These are phyloP conservation scores for Tetramorium parvispinum DNA, from an alignment of 1,140 invertebrate species.

Conservation along the genomic window DNA sequence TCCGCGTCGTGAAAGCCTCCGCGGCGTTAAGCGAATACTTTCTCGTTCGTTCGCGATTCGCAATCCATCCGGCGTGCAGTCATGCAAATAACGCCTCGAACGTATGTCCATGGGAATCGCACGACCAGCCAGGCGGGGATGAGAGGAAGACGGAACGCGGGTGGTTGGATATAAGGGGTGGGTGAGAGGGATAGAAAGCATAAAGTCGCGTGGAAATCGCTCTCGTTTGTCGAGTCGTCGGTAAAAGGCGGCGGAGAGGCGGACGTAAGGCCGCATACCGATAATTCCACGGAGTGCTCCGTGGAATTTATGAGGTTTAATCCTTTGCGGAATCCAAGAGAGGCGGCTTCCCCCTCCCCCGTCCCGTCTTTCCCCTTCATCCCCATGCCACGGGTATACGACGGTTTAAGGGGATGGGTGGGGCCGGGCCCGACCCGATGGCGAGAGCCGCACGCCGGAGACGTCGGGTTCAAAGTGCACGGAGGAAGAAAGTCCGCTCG, in stretches of 20 bases:
- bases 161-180: neutral
- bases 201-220: constrained; percentile 66
- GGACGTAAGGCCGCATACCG: constrained; percentile 77
- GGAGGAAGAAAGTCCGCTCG: constrained; percentile 56
- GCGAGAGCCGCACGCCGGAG: constrained; percentile 9
- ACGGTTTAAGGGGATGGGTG: constrained; percentile 17
- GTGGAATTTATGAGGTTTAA: constrained; percentile 81
- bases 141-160: neutral
- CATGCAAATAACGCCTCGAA: constrained; percentile 73
- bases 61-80: constrained; percentile 68
- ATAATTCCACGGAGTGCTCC: constrained; percentile 77
- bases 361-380: neutral
- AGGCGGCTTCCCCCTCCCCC: constrained; percentile 41
- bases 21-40: constrained; percentile 34
- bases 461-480: constrained; percentile 63
- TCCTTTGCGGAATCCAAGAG: constrained; percentile 77
- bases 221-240: constrained; percentile 65
- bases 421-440: neutral
- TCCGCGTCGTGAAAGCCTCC: neutral
- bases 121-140: neutral
- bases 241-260: constrained; percentile 65
- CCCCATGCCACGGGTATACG: constrained; percentile 7
- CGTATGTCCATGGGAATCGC: constrained; percentile 49
- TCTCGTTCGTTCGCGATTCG: constrained; percentile 13
- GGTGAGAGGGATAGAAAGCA: constrained; percentile 45